Conservation (phyloP, 2,888 invertebrate genomes). For the Callosobruchus maculatus region DNA sequence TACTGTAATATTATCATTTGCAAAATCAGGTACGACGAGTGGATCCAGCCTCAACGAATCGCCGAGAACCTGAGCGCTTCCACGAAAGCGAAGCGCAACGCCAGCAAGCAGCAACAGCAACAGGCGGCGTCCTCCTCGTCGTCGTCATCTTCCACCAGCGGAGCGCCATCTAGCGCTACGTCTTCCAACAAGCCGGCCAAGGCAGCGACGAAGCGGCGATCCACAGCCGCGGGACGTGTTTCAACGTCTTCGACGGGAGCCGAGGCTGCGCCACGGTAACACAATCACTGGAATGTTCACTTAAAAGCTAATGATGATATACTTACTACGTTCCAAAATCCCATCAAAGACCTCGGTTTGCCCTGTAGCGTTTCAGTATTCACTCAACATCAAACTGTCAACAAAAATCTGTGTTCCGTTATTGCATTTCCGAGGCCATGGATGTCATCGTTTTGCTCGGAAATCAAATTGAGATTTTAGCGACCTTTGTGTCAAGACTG, state of each 20-base stretch:
- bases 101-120: slow-evolving; percentile 23
- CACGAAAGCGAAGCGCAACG: slow-evolving; percentile 41
- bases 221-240: not conserved
- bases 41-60: slow-evolving; percentile 85
- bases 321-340: too few species aligned
- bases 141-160: slow-evolving; percentile 13
- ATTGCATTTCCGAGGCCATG: too few species aligned
- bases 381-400: too few species aligned
- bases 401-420: too few species aligned
- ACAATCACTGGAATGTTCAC: too few species aligned
- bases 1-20: too few species aligned
- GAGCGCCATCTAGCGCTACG: not conserved
- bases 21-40: slow-evolving; percentile 82
- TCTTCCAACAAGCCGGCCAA: not conserved
- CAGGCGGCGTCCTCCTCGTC: slow-evolving; percentile 26
- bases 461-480: too few species aligned
- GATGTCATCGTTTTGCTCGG: too few species aligned
- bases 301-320: too few species aligned
- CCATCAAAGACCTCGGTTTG: too few species aligned
- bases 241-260: slow-evolving; percentile 1
- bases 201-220: not conserved
- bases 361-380: too few species aligned
- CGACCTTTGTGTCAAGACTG: too few species aligned
- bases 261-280: slow-evolving; percentile 1
- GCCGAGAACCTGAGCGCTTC: slow-evolving; percentile 76